Percentiles rank a stretch among this genome's conserved stretches.
Conservation (phyloP, 2,113 vertebrate species). For the Myotis davidii region DNA sequence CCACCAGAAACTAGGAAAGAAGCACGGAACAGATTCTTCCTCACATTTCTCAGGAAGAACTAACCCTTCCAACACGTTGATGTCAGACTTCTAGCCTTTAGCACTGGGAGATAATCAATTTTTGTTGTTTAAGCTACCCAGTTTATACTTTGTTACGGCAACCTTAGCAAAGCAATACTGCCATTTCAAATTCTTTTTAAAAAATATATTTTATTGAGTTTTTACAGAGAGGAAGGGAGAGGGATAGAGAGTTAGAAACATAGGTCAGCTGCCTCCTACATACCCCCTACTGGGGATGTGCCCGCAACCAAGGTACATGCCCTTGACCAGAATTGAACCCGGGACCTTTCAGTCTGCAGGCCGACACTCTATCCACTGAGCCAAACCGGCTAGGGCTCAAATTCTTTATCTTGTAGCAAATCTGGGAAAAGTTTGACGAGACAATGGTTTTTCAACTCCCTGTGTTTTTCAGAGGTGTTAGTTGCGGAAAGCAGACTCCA, state of each 20-base stretch:
- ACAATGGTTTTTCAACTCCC: background rate
- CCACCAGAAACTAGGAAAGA: no score
- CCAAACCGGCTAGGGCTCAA: background rate
- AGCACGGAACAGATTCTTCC: no score
- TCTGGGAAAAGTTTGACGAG: background rate
- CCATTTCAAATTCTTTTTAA: background rate
- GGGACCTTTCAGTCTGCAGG: no score
- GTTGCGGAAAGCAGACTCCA: background rate
- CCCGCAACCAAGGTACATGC: no score
- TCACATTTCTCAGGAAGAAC: background rate
- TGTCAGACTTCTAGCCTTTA: background rate
- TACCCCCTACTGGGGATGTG: no score
- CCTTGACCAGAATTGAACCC: no score
- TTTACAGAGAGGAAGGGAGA: no score
- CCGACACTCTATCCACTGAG: no score
- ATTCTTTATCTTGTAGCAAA: slow-evolving; percentile 35
- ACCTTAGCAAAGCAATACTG: background rate
- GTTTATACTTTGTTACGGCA: background rate
- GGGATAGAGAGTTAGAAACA: no score
- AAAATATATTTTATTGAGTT: no score
- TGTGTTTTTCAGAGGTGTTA: background rate
- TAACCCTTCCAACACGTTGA: background rate
- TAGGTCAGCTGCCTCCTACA: no score
- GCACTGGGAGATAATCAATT: background rate
- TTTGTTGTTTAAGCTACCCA: background rate